Base-by-base conservation (phyloP, 2,797 vertebrate genomes). In the Pangasius larnaudii region DNA sequence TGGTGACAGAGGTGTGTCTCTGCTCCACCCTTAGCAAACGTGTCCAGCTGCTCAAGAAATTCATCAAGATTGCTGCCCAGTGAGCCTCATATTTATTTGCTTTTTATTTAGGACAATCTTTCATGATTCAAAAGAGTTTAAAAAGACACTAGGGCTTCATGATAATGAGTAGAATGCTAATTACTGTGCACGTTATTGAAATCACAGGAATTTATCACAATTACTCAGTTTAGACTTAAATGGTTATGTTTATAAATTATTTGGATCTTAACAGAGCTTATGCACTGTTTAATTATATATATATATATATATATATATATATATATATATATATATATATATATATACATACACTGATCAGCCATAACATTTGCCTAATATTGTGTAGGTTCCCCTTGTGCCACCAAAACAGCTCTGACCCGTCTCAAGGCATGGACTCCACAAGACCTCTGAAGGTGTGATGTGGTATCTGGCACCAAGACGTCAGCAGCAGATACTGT, bases 11-110 rank as follows among this genome's bases (percentile, higher is more conserved):
- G 95, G 95, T 99, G 89, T 99, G 97, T 93, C 96, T 99, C 92
- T 99, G 99, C 91, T 93, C 97, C 91, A 97, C 98, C 91, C 97
- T 99, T 93, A 98, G 97, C 95, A 99, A 99, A 90, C 96, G 99
- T 49, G 99, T 99, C 92, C 99, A 99, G 90, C 97, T 99, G 58
- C 95, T 99, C 91, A 99, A 99, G 96, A 99, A 99, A 95, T 99
- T 99, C 92, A 98, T 99, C 94, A 99, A 99, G 96, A 98, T 99
- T 74, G 98, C 98, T 72, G 97, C 98, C 42, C 98, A 99, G 99
- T 99, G 95, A 98, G 98, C 97, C 24, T 77, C 13, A n/a, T 30
- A 58, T 72, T 77, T 56, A 65, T 56, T 30, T 84, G n/a, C 42
- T 61, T 33, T 59, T 59, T 36, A 27, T 30, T 56, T 46, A 53